Conservation (phyloP, 2,113 vertebrate genomes). For the Notarius lentiginosus region DNA sequence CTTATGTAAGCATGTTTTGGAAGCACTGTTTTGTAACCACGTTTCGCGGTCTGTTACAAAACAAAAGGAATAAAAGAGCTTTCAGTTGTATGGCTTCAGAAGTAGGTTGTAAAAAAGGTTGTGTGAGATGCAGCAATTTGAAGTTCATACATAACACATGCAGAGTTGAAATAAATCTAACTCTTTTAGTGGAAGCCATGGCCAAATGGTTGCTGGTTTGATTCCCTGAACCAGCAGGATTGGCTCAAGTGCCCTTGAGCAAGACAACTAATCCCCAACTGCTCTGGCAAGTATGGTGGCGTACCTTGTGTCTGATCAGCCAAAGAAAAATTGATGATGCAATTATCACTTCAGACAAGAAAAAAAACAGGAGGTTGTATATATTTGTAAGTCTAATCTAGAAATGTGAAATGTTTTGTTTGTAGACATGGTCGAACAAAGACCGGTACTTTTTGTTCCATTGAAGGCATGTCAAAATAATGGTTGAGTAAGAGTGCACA, state of each 20-base stretch:
- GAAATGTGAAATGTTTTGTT: not conserved
- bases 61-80: not conserved
- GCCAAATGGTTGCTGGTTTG: too few relatives aligned
- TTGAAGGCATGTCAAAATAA: not conserved
- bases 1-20: slow-evolving; percentile 14
- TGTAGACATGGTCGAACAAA: not conserved
- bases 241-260: too few relatives aligned
- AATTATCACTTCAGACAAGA: too few relatives aligned
- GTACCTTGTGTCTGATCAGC: too few relatives aligned
- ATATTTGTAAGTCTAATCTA: not conserved
- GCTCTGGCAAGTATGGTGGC: too few relatives aligned
- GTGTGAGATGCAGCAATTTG: not conserved
- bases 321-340: too few relatives aligned
- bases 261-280: too few relatives aligned
- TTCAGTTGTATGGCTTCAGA: slow-evolving; percentile 10
- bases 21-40: not conserved
- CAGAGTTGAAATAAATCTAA: not conserved
- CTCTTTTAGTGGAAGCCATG: too few relatives aligned
- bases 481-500: not conserved
- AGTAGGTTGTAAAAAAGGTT: not conserved
- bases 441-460: not conserved
- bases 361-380: not conserved
- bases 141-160: not conserved
- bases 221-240: too few relatives aligned
- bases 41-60: slow-evolving; percentile 16